These are phyloP conservation scores for Tinea trinotella DNA, from an alignment of 2,888 invertebrate genomes.

Conservation along the genomic window DNA sequence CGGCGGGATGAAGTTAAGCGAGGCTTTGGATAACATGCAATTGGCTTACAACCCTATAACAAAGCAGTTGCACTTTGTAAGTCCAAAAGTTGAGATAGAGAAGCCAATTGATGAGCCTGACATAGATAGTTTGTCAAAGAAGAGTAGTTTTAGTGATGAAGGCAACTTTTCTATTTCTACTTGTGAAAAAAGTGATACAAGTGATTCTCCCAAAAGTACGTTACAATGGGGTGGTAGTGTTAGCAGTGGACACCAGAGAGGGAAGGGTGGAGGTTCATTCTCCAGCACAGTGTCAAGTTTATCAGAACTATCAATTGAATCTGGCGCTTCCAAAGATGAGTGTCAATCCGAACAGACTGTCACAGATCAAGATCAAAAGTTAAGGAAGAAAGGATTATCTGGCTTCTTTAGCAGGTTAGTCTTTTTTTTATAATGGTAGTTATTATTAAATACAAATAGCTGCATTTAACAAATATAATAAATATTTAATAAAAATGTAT, in stretches of 20 bases:
- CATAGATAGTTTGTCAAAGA: constrained; percentile 59
- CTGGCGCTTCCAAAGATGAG: constrained; percentile 69
- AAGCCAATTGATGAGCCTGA: constrained; percentile 39
- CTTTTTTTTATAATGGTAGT: not conserved
- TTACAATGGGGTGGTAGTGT: constrained; percentile 63
- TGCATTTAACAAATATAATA: too few species aligned
- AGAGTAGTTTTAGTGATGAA: constrained; percentile 68
- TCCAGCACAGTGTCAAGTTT: constrained; percentile 80
- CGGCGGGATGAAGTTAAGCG: constrained; percentile 75
- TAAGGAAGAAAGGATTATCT: constrained; percentile 74
- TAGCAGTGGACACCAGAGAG: constrained; percentile 59
- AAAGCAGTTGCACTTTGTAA: constrained; percentile 78
- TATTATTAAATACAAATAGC: too few species aligned
- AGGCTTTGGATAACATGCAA: constrained; percentile 81
- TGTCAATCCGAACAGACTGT: constrained; percentile 38
- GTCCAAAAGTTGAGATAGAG: constrained; percentile 49
- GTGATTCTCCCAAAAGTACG: constrained; percentile 66
- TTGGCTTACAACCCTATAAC: constrained; percentile 82
- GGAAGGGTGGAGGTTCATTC: constrained; percentile 75
- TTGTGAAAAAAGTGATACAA: constrained; percentile 66
- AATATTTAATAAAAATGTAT: too few species aligned
- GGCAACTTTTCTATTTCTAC: constrained; percentile 65
- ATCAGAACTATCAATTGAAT: constrained; percentile 79
- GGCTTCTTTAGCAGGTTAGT: constrained; percentile 76
- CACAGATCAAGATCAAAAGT: constrained; percentile 49